Percentiles rank a stretch among this genome's conserved stretches.
Evolutionary conservation across 2,113 vertebrate genomes (phyloP).

Genomic region (Campylorhamphus procurvoides): DNA sequence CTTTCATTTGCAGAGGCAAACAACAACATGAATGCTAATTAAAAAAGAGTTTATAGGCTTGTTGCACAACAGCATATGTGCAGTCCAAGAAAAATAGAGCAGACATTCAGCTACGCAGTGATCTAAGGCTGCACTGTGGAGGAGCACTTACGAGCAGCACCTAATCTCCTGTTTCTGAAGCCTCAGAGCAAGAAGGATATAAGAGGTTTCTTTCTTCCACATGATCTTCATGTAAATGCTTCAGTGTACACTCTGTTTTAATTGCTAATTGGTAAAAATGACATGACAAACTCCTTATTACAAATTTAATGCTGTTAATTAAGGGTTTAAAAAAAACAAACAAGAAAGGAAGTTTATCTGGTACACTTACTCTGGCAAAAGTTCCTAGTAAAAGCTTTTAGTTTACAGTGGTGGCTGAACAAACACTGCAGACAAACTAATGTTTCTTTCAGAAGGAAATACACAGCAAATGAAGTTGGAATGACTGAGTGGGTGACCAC

Average conservation of each 20-base stretch:
- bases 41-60: not conserved
- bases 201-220: not conserved
- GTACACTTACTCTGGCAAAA: not conserved
- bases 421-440: not conserved
- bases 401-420: not conserved
- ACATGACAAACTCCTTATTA: not conserved
- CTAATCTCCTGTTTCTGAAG: not conserved
- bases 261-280: not conserved
- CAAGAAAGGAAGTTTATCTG: not conserved
- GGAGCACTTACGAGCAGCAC: not conserved
- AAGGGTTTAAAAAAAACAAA: fast-evolving
- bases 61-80: not conserved
- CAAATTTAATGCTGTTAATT: not conserved
- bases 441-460: not conserved
- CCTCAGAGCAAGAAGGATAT: not conserved
- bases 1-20: not conserved
- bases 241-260: not conserved
- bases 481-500: not conserved
- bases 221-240: not conserved
- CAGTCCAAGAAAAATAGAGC: not conserved
- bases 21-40: not conserved
- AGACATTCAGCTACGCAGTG: fast-evolving
- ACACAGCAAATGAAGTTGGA: not conserved
- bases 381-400: not conserved
- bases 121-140: not conserved